Conservation (phyloP, 2,113 vertebrate species). For the Arothron firmamentum region DNA sequence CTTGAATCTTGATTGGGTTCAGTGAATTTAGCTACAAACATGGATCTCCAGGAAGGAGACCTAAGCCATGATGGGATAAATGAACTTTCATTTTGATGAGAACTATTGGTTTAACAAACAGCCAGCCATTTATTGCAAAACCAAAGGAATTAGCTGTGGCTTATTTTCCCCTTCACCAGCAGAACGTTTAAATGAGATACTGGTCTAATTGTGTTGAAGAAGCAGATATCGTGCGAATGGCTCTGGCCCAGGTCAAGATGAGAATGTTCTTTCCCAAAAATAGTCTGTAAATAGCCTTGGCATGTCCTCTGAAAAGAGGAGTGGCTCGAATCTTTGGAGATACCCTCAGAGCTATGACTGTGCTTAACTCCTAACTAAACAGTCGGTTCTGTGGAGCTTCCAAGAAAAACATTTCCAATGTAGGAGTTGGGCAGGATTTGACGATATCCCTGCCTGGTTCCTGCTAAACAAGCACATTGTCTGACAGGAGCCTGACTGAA, state of each 20-base stretch:
- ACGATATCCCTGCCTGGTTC: constrained; percentile 3
- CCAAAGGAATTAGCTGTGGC: neutral
- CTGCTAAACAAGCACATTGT: neutral
- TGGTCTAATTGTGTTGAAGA: no score
- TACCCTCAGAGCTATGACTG: constrained; percentile 12
- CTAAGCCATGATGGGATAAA: no score
- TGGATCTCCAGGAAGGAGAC: no score
- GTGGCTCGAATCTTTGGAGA: constrained; percentile 5
- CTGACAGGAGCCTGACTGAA: neutral
- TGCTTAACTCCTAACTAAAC: constrained; percentile 26
- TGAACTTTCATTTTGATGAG: no score
- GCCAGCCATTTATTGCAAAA: neutral
- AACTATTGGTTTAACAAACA: neutral
- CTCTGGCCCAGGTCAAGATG: no score
- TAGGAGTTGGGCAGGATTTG: neutral
- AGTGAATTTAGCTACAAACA: no score
- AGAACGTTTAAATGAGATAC: no score
- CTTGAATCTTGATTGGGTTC: no score
- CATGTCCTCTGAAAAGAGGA: neutral
- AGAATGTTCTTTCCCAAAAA: no score
- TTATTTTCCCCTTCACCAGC: no score
- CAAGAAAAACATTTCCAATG: constrained; percentile 42
- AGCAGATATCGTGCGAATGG: no score
- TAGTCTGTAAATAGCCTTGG: neutral
- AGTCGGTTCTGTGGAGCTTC: constrained; percentile 9